These are phyloP conservation scores for Maconellicoccus hirsutus DNA, from an alignment of 1,140 invertebrate genomes.

Conservation along the genomic window DNA sequence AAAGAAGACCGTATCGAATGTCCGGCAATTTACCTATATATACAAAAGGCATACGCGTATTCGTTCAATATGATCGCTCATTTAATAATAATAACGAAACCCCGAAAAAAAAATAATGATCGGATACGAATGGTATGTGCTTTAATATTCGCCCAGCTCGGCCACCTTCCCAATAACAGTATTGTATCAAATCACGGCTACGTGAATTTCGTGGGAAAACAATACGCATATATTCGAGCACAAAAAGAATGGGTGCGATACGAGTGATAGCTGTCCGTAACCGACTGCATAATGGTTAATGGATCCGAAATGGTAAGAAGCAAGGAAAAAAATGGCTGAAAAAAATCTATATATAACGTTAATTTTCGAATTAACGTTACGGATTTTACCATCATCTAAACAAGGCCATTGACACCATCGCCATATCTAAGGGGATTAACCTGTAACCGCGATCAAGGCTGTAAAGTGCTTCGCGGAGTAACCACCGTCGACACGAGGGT, in stretches of 20 bases:
- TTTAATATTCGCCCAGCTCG: not conserved
- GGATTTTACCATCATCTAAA: not conserved
- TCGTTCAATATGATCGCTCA: not conserved
- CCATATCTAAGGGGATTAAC: not conserved
- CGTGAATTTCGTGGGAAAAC: constrained; percentile 3
- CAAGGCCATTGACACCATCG: not conserved
- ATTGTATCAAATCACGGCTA: not conserved
- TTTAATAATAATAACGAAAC: not conserved
- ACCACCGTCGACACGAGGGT: not conserved
- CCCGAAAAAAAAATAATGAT: not conserved
- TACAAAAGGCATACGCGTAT: constrained; percentile 2
- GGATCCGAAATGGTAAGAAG: not conserved
- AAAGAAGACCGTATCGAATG: constrained; percentile 7
- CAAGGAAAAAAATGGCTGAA: too few relatives aligned
- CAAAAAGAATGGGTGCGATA: not conserved
- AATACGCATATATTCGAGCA: not conserved
- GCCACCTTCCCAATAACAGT: not conserved
- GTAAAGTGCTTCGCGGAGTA: not conserved
- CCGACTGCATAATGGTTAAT: not conserved
- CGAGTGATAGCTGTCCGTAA: constrained; percentile 1
- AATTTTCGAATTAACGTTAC: constrained; percentile 9
- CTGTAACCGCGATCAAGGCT: not conserved
- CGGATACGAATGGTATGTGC: not conserved
- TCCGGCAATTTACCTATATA: constrained; percentile 1
- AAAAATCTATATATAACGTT: not conserved